phyloP scores from a whole-genome alignment of 2,797 vertebrate species.

The Acridotheres tristis region DNA sequence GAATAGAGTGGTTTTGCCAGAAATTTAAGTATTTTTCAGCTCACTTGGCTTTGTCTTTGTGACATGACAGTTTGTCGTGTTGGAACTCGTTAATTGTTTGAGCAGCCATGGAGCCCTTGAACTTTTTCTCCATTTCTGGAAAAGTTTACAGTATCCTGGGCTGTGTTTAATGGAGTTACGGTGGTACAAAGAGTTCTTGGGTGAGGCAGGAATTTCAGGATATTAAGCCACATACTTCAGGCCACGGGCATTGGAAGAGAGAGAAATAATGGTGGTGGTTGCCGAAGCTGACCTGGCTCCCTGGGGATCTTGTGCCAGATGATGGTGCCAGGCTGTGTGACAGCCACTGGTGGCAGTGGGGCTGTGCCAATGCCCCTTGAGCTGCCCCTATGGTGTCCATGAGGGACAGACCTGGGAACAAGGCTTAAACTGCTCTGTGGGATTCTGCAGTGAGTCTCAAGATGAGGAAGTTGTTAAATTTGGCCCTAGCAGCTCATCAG shows the following conservation, averaged over 20 bases:
- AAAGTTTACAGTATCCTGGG: background rate
- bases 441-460: background rate
- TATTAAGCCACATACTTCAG: background rate
- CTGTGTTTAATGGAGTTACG: background rate
- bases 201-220: background rate
- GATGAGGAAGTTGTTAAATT: background rate
- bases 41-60: background rate
- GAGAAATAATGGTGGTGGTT: background rate
- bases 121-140: conserved; percentile 5
- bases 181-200: background rate
- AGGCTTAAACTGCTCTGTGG: background rate
- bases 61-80: background rate
- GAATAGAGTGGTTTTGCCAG: background rate
- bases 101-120: background rate
- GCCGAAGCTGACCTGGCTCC: background rate
- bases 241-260: rapidly evolving
- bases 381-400: background rate
- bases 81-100: background rate
- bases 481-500: background rate
- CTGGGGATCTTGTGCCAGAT: background rate
- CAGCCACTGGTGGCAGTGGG: background rate
- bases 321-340: background rate
- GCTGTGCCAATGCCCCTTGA: background rate
- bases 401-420: background rate
- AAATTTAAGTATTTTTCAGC: background rate